Base-by-base conservation (phyloP, 1,140 invertebrate species). In the Euura saliciscinereae region DNA sequence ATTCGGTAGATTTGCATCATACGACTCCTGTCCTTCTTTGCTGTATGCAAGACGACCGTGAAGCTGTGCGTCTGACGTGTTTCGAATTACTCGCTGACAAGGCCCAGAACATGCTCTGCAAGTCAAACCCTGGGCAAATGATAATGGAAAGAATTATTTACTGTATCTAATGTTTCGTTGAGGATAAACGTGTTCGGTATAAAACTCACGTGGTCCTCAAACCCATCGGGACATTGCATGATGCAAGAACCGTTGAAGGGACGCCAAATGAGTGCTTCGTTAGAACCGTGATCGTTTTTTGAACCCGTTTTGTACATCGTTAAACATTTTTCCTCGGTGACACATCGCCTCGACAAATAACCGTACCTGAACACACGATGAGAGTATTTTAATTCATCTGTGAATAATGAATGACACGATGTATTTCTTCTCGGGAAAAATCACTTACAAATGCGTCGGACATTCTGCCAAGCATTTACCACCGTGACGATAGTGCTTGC, bases 171-270 rank as follows among this genome's bases (percentile, higher is more conserved):
- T n/a, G n/a, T n/a, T n/a, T 2, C 66, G 44, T 67, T 59, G 68
- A 69, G 70, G 64, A 65, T 13, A 13, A 59, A 66, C 11, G 11
- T 13, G 28, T 11, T 10, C 66, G 43, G 43, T 13, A 11, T 67
- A 13, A 64, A 11, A 13, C 81, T 78, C 59, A 78, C 11, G 5
- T 65, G 80, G 74, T 85, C 84, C 72, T 85, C 82, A 76, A 83
- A 91, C 7, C 87, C 88, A 43, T 76, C 76, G 3, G 92, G 92
- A 80, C 92, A 93, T 11, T 90, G 86, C 4, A 81, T 76, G 43
- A 89, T 76, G 80, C 92, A 93, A 45, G 84, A 78, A 4, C 80
- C 70, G 65, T 83, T 82, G 72, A 89, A 85, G n/a, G 86, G 80
- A 72, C 86, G 84, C 83, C 84, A 86, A 43, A 72, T 71, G 5